Evolutionary conservation across 53 echinoderm and acorn worm species (phyloP).

Genomic region (Patiria pectinifera): DNA sequence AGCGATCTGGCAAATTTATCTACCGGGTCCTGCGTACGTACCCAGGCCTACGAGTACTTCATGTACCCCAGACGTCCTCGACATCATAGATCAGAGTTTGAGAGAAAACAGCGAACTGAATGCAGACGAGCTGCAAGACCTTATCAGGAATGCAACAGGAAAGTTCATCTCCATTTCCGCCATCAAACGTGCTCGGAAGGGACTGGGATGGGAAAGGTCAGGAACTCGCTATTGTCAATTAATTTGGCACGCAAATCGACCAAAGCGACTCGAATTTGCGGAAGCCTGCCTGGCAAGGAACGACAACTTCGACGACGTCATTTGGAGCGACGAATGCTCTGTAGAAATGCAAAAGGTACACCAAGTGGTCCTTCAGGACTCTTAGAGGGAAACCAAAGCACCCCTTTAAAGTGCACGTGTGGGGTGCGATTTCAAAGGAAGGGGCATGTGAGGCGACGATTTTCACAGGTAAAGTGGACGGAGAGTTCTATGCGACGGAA

Average conservation of each 20-base stretch:
- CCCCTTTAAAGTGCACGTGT: slow-evolving; percentile 65
- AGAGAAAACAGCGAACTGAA: slow-evolving; percentile 32
- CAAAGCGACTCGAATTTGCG: slow-evolving; percentile 56
- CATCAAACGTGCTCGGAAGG: slow-evolving; percentile 37
- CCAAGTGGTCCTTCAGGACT: slow-evolving; percentile 7
- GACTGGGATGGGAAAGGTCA: slow-evolving; percentile 56
- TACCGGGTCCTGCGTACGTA: too few relatives aligned
- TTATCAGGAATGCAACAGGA: slow-evolving; percentile 1
- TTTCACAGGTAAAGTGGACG: slow-evolving; percentile 68
- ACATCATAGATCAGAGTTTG: slow-evolving; percentile 46
- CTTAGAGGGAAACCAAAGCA: slow-evolving; percentile 53
- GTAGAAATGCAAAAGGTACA: slow-evolving; percentile 47
- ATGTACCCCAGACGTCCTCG: background rate
- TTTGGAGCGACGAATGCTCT: slow-evolving; percentile 73
- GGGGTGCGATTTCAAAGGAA: slow-evolving; percentile 66
- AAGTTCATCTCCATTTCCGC: background rate
- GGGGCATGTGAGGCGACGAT: slow-evolving; percentile 55
- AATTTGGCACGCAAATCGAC: slow-evolving; percentile 52
- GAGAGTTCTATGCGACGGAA: slow-evolving; percentile 61
- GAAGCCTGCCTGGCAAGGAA: slow-evolving; percentile 12
- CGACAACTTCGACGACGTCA: slow-evolving; percentile 60
- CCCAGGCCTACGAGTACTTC: too few relatives aligned
- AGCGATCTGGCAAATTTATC: too few relatives aligned
- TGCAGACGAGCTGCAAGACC: slow-evolving; percentile 32
- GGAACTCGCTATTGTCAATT: slow-evolving; percentile 66